Percentiles rank a stretch among this genome's conserved stretches.
These are phyloP conservation scores for Leptodactylus fuscus DNA, from an alignment of 2,113 vertebrate genomes.

Conservation along the genomic window DNA sequence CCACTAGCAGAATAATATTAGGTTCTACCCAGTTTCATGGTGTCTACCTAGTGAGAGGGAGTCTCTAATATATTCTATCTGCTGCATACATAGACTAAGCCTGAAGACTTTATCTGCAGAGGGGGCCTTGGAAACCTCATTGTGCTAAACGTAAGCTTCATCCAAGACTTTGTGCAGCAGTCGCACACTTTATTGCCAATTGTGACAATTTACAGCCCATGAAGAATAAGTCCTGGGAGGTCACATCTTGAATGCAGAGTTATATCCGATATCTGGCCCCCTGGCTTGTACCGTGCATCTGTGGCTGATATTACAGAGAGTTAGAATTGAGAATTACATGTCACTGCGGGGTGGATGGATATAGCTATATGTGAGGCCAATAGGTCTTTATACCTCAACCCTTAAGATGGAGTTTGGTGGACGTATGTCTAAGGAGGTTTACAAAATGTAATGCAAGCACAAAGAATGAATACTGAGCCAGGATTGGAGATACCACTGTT, in stretches of 20 bases:
- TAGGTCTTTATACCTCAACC: neutral
- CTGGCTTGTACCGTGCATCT: neutral
- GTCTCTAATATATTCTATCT: neutral
- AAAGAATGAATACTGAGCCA: neutral
- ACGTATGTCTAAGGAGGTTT: neutral
- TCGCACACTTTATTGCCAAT: neutral
- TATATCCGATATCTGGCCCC: neutral
- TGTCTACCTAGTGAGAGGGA: neutral
- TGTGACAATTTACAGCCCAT: neutral
- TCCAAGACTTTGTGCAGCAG: slow-evolving; percentile 12
- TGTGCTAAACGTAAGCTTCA: neutral
- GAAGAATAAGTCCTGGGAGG: neutral
- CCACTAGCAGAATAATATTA: neutral
- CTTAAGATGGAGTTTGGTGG: neutral
- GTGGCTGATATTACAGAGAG: neutral
- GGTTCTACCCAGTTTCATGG: neutral
- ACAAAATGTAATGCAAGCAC: neutral
- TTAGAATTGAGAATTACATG: neutral
- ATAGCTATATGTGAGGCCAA: neutral
- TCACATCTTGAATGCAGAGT: neutral
- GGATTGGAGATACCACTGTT: neutral
- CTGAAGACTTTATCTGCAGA: neutral
- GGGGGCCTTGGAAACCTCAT: neutral
- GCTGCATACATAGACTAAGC: neutral
- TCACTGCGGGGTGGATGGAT: slow-evolving; percentile 1